Base-by-base conservation (phyloP, 2,888 invertebrate species). In the Hyposoter dolosus region DNA sequence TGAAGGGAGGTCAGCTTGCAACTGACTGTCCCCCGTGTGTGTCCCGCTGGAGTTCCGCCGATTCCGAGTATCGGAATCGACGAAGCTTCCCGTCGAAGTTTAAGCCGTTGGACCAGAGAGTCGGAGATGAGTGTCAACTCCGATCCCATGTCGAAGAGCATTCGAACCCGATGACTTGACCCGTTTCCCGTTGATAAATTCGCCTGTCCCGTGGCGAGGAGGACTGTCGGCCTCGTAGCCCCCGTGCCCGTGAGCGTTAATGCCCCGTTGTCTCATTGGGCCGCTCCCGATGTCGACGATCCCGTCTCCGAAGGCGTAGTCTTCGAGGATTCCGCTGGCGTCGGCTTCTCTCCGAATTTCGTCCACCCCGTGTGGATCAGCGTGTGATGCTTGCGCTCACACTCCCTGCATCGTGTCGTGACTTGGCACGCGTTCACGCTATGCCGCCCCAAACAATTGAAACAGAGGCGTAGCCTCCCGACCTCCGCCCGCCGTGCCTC, bases 151-250 rank as follows among this genome's bases (percentile, higher is more conserved):
- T 83, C 83, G n/a, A 83, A 17, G 12, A 83, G 32, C 68, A 78
- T 56, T 5, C 78, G 68, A 3, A 78, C 69, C 43, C 56, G 68
- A 53, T 79, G 82, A 19, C 69, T 56, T 5, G 76, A 15, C 45
- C 75, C 66, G 15, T 40, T 15, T 3, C 68, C 1, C 5, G 71
- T 60, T 10, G 47, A 19, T 5, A 77, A n/a, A 1, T n/a, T 12
- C 9, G 69, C 82, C 9, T 35, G 45, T 5, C 63, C 12, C 10
- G 82, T 82, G 4, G 56, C 82, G n/a, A 82, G 45, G 60, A 82
- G 77, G 6, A 82, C 82, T 1, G 89, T 63, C 91, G 79, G 83
- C 92, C 92, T 9, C 89, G 88, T 7, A 89, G 32, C 32, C 32
- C 32, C 32, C 32, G 32, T 32, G 32, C 32, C 32, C 32, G 32